phyloP scores from a whole-genome alignment of 2,888 invertebrate genomes.

The Xylota sylvarum region DNA sequence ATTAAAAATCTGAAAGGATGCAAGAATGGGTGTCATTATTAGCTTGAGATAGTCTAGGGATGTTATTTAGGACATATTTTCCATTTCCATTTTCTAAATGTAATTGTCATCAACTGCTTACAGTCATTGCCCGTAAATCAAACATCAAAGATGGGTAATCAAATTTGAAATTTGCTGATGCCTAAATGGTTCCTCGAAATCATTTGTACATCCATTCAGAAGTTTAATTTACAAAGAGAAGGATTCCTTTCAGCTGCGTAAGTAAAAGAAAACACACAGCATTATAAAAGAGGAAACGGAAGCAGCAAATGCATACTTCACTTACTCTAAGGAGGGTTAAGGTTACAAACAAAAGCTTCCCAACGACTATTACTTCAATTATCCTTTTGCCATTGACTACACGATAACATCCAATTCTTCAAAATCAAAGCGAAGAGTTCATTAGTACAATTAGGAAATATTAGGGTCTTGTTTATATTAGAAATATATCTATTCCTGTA shows the following conservation, averaged over 20 bases:
- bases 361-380: background rate
- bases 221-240: background rate
- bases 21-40: background rate
- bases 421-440: background rate
- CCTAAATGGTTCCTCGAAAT: background rate
- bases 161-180: constrained; percentile 2
- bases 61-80: no score
- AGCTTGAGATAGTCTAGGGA: no score
- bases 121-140: background rate
- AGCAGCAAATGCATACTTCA: background rate
- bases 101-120: no score
- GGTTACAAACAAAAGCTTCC: background rate
- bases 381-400: background rate
- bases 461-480: constrained; percentile 20
- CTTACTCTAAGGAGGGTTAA: background rate
- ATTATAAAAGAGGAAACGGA: background rate
- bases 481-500: constrained; percentile 11
- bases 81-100: no score
- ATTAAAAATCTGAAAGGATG: background rate
- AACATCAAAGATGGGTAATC: background rate
- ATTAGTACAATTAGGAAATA: constrained; percentile 27
- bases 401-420: background rate
- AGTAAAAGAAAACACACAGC: background rate
- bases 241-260: background rate
- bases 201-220: constrained; percentile 4